Conservation (phyloP, 2,797 vertebrate genomes). For the Pogoniulus pusillus region DNA sequence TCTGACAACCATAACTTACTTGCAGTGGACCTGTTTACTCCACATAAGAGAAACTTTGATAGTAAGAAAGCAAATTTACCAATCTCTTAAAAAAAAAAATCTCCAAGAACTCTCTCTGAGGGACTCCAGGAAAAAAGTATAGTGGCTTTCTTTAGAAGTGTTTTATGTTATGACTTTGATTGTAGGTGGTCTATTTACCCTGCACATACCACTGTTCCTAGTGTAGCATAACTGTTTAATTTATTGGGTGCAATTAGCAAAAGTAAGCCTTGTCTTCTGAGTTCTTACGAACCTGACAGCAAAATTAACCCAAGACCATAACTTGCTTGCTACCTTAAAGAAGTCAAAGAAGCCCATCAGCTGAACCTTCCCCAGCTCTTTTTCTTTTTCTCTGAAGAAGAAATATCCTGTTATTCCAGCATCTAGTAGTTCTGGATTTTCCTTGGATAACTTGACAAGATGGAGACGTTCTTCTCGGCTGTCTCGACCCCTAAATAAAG, state of each 20-base stretch:
- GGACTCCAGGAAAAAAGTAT: background rate
- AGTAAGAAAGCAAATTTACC: background rate
- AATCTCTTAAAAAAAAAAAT: background rate
- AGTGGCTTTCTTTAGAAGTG: background rate
- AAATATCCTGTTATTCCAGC: conserved; percentile 95
- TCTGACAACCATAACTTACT: background rate
- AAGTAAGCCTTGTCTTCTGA: background rate
- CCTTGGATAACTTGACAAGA: conserved; percentile 84
- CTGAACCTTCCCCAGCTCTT: conserved; percentile 84
- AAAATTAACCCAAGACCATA: background rate
- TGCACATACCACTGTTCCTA: background rate
- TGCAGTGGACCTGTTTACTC: background rate
- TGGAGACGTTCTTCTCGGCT: conserved; percentile 90
- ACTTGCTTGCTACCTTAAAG: conserved; percentile 85
- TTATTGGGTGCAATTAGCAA: background rate
- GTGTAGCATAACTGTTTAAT: background rate
- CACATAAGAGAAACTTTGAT: background rate
- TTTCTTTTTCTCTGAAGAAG: conserved; percentile 92
- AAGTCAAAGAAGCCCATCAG: conserved; percentile 95
- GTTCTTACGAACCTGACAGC: background rate
- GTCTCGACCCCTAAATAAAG: conserved; percentile 92
- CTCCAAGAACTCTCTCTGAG: background rate
- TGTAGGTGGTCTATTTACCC: background rate
- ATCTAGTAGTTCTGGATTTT: conserved; percentile 87
- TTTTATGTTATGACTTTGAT: background rate